Conservation (phyloP, 2,113 vertebrate species). For the Emydocephalus ijimae region DNA sequence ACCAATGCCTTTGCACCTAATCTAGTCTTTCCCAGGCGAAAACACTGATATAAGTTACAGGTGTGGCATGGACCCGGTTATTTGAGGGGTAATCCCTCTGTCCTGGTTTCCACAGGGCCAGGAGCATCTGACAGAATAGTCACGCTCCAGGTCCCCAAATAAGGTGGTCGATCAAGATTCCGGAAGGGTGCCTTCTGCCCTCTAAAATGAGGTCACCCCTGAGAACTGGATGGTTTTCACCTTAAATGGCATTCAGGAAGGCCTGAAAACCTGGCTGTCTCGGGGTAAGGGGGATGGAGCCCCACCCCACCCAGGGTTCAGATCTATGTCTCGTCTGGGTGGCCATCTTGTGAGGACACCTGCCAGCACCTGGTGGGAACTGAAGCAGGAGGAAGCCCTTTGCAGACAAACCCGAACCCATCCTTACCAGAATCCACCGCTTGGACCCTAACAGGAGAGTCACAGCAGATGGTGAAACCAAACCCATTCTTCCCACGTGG, state of each 20-base stretch:
- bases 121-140: background rate
- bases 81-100: background rate
- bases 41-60: background rate
- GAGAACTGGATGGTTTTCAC: background rate
- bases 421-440: slow-evolving; percentile 89
- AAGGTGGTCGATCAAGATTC: background rate
- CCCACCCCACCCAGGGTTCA: background rate
- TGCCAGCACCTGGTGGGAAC: background rate
- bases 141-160: background rate
- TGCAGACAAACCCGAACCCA: background rate
- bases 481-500: slow-evolving; percentile 89
- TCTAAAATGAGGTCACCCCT: background rate
- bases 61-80: background rate
- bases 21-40: background rate
- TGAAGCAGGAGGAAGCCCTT: background rate
- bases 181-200: background rate
- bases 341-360: background rate
- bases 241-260: too few relatives aligned
- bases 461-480: slow-evolving; percentile 96
- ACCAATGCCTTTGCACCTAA: too few relatives aligned
- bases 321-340: background rate
- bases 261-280: background rate
- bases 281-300: background rate
- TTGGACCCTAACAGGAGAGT: slow-evolving; percentile 92
- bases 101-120: background rate